A percentile compares a stretch with the other conserved stretches of the same genome.
phyloP scores from a whole-genome alignment of 2,113 vertebrate genomes.

The Corapipo altera region DNA sequence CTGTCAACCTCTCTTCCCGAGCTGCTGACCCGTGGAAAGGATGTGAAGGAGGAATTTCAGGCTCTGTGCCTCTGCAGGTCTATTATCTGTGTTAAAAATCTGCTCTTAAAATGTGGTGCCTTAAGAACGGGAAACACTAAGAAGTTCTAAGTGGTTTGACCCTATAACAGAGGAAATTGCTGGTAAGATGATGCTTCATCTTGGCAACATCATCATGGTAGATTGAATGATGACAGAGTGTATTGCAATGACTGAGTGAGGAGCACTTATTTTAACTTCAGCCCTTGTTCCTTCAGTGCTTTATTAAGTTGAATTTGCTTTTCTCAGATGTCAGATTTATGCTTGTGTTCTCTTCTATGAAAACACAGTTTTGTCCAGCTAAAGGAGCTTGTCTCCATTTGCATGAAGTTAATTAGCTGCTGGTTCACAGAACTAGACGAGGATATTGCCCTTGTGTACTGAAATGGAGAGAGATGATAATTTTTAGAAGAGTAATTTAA shows the following conservation, averaged over 20 bases:
- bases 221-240: background rate
- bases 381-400: background rate
- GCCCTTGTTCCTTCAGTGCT: background rate
- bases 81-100: background rate
- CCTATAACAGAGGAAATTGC: background rate
- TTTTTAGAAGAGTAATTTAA: background rate
- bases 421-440: background rate
- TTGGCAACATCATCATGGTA: background rate
- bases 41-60: background rate
- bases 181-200: background rate
- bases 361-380: background rate
- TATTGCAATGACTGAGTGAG: background rate
- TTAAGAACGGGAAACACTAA: background rate
- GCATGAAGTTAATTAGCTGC: background rate
- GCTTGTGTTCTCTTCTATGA: background rate
- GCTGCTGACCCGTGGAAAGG: background rate
- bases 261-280: background rate
- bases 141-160: background rate
- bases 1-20: background rate
- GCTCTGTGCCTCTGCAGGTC: background rate
- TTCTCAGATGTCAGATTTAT: background rate
- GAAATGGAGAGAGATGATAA: background rate
- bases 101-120: background rate
- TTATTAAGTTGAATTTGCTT: background rate
- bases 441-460: background rate